Base-by-base conservation (phyloP, 2,113 vertebrate genomes). In the Hydropotes inermis region DNA sequence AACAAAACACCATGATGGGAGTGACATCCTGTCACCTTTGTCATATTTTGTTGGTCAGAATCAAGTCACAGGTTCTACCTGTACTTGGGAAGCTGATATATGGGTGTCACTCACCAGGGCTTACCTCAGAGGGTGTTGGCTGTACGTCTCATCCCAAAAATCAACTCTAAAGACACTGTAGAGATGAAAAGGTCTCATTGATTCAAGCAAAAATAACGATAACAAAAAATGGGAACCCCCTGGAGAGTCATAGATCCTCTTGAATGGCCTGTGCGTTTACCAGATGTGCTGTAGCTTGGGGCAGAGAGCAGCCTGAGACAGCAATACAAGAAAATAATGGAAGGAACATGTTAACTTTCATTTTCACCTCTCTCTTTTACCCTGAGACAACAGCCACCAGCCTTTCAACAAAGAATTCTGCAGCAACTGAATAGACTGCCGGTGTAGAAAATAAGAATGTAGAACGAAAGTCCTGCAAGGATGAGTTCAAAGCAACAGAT, bases 401-500 rank as follows among this genome's bases (percentile, higher is more conserved):
- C 10, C 16, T 54, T 45, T 87, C 27, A 92, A 39, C 58, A 91
- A 86, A 85, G 83, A 93, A 67, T 82, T 86, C 50, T 92, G 55
- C 33, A 87, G 16, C 43, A 82, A 91, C 25, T 61, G 39, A 82
- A 67, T 27, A 94, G 54, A 67, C 27, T 14, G 92, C n/a, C 5
- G 28, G 47, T 87, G 21, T 60, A 85, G 79, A 94, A 94, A 95
- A 94, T 85, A 88, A 67, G 33, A 50, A 54, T 61, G 19, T 15
- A 52, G 10, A 81, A 89, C 27, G 91, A 57, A 93, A 45, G 11
- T 83, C 70, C 15, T 87, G 1, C 7, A 14, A 87, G 55, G 9
- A 78, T 90, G 55, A 67, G 36, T 84, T 84, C 83, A 94, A 96
- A 97, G 85, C 94, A 92, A 25, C 25, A 91, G 15, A 47, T 27